Conservation (phyloP, 2,113 vertebrate genomes). For the Myotis davidii region DNA sequence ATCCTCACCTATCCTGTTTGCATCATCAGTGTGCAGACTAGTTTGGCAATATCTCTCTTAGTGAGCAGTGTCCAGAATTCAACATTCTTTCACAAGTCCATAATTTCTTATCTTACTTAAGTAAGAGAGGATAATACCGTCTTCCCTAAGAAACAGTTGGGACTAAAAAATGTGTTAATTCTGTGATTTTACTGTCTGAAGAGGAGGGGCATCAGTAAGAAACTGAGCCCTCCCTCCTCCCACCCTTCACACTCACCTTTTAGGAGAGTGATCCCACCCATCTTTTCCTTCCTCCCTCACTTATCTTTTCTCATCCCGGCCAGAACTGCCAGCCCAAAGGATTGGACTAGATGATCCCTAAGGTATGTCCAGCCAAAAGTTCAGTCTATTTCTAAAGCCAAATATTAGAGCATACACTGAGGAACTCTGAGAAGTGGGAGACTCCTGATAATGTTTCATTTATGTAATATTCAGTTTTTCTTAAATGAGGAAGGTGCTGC, state of each 20-base stretch:
- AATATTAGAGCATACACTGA: not conserved
- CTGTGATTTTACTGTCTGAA: not conserved
- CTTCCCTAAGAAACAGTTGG: not conserved
- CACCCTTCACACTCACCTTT: not conserved
- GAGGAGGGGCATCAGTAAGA: not conserved
- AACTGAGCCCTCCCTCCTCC: not conserved
- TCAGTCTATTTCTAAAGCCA: not conserved
- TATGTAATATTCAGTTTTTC: not conserved
- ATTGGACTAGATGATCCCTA: not conserved
- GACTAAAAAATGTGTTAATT: not conserved
- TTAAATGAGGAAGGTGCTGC: not conserved
- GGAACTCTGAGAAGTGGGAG: not conserved
- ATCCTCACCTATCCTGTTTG: not conserved
- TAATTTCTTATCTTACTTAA: conserved; percentile 5
- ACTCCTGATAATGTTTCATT: not conserved
- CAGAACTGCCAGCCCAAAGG: not conserved
- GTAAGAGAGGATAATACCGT: not conserved
- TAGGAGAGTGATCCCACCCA: not conserved
- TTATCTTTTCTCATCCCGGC: not conserved
- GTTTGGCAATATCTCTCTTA: not conserved
- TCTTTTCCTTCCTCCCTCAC: not conserved
- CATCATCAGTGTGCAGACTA: not conserved
- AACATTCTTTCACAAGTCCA: not conserved
- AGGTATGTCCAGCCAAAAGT: not conserved
- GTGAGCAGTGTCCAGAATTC: not conserved